phyloP scores from a whole-genome alignment of 30 jellyfish, hydroid and myxozoan genomes.

The Pseudorhiza aurosa region DNA sequence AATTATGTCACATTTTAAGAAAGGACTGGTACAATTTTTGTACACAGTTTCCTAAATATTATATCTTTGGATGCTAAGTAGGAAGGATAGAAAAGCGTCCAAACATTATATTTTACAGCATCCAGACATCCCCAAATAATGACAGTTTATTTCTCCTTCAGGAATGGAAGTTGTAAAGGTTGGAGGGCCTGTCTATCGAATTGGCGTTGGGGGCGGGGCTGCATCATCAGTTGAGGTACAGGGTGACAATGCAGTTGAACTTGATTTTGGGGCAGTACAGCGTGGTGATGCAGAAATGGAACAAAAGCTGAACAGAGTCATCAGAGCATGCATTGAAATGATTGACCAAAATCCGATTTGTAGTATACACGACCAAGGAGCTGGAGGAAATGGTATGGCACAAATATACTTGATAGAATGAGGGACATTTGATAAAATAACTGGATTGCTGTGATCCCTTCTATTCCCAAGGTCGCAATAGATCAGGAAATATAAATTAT shows the following conservation, averaged over 20 bases:
- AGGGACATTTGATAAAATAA: no score
- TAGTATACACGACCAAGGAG: constrained; percentile 96
- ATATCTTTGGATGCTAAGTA: no score
- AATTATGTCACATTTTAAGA: no score
- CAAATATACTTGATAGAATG: no score
- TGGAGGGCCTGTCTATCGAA: constrained; percentile 96
- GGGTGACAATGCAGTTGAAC: constrained; percentile 88
- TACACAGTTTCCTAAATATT: no score
- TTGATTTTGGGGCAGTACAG: constrained; percentile 97
- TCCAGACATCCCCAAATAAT: no score
- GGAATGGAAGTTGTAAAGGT: constrained; percentile 95
- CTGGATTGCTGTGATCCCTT: no score
- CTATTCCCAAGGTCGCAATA: no score
- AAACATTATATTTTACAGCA: no score
- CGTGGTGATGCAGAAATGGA: constrained; percentile 99
- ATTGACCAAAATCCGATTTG: constrained; percentile 82
- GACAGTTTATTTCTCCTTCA: background rate
- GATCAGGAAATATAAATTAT: no score
- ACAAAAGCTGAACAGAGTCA: constrained; percentile 82
- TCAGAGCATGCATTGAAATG: constrained; percentile 90
- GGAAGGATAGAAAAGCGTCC: no score
- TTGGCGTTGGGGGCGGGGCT: constrained; percentile 99
- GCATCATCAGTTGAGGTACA: constrained; percentile 96
- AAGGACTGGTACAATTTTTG: no score
- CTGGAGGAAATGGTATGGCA: constrained; percentile 94